A percentile compares a stretch with the other conserved stretches of the same genome.
Conservation (phyloP, 2,113 vertebrate genomes). For the Delphinus delphis region DNA sequence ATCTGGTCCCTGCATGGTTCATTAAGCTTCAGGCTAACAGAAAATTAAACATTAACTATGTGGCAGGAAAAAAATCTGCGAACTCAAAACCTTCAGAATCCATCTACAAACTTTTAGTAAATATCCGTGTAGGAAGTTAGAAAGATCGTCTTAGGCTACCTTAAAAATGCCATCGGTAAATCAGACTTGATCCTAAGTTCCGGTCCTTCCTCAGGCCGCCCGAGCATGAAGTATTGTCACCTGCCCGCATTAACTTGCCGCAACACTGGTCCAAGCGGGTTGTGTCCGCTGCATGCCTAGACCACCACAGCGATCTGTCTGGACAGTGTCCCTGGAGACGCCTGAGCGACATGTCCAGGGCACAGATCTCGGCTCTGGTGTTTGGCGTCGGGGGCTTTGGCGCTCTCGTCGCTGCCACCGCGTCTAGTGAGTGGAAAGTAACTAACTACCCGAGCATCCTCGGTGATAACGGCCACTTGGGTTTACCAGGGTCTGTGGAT, state of each 20-base stretch:
- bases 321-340: slow-evolving; percentile 47
- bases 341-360: slow-evolving; percentile 84
- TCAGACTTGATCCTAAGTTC: slow-evolving; percentile 25
- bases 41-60: slow-evolving; percentile 88
- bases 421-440: slow-evolving; percentile 94
- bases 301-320: slow-evolving; percentile 56
- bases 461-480: slow-evolving; percentile 96
- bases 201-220: slow-evolving; percentile 46
- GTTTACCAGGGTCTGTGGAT: slow-evolving; percentile 96
- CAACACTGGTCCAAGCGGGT: slow-evolving; percentile 70
- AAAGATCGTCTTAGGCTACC: neutral
- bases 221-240: slow-evolving; percentile 77
- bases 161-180: slow-evolving; percentile 2
- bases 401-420: slow-evolving; percentile 89
- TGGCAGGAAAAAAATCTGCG: slow-evolving; percentile 50
- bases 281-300: slow-evolving; percentile 74
- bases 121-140: neutral
- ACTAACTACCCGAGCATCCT: slow-evolving; percentile 91
- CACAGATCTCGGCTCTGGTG: slow-evolving; percentile 91
- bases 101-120: slow-evolving; percentile 65
- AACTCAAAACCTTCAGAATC: slow-evolving; percentile 67
- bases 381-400: slow-evolving; percentile 90
- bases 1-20: slow-evolving; percentile 66
- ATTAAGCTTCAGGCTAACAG: slow-evolving; percentile 82
- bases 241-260: slow-evolving; percentile 70